Evolutionary conservation across 2,888 invertebrate genomes (phyloP).

Genomic region (Oxyscelio sp.): DNA sequence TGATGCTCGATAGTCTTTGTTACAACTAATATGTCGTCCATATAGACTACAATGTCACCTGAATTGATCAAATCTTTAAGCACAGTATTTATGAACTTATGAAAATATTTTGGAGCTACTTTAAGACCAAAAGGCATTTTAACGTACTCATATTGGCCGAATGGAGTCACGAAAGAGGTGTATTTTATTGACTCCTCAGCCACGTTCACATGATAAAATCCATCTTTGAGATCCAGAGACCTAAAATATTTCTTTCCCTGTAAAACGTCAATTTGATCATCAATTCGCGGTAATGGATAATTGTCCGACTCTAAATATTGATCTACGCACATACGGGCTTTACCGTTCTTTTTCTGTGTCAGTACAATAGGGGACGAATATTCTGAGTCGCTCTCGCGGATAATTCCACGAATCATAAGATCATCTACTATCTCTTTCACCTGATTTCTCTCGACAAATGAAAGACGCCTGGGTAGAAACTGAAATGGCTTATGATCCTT

Average conservation of each 20-base stretch:
- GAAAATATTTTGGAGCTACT: slow-evolving; percentile 16
- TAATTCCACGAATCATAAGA: slow-evolving; percentile 41
- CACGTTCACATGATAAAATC: slow-evolving; percentile 80
- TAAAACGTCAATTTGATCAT: slow-evolving; percentile 79
- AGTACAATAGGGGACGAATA: slow-evolving; percentile 67
- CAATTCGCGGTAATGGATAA: slow-evolving; percentile 77
- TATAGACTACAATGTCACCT: slow-evolving; percentile 6
- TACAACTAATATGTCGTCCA: slow-evolving; percentile 17
- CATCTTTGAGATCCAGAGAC: slow-evolving; percentile 80
- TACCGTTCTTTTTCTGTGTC: slow-evolving; percentile 8
- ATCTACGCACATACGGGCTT: slow-evolving; percentile 67
- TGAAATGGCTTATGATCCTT: slow-evolving; percentile 61
- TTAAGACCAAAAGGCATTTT: slow-evolving; percentile 18
- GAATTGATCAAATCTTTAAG: slow-evolving; percentile 15
- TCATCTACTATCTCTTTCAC: slow-evolving; percentile 62
- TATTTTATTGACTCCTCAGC: slow-evolving; percentile 77
- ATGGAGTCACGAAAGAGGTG: slow-evolving; percentile 81
- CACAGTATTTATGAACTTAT: background rate
- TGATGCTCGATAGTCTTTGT: slow-evolving; percentile 23
- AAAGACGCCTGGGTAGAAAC: slow-evolving; percentile 61
- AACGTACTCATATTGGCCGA: slow-evolving; percentile 53
- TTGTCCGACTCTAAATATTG: slow-evolving; percentile 28
- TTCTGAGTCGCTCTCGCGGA: slow-evolving; percentile 35
- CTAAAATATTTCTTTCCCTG: slow-evolving; percentile 78
- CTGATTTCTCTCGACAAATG: slow-evolving; percentile 58